These are phyloP conservation scores for Phylloscopus trochilus DNA, from an alignment of 2,113 vertebrate genomes.

Conservation along the genomic window DNA sequence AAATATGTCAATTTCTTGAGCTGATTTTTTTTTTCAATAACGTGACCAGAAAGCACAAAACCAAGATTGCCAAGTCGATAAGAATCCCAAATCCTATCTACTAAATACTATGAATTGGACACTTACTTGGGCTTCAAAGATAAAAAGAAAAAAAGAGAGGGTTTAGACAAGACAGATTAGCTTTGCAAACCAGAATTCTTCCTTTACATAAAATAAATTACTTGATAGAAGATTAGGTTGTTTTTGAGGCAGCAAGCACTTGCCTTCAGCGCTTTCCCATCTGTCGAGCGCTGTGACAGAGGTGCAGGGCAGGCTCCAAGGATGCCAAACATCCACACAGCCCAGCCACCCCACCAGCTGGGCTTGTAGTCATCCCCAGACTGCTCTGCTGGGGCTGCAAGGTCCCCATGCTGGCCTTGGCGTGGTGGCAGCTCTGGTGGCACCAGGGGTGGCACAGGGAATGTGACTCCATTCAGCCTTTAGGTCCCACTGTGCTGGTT, in stretches of 20 bases:
- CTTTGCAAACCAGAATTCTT: neutral
- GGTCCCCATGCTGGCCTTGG: neutral
- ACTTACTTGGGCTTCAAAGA: constrained; percentile 22
- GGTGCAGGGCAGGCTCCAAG: accelerated
- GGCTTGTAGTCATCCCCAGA: accelerated
- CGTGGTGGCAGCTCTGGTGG: neutral
- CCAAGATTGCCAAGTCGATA: neutral
- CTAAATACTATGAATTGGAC: constrained; percentile 6
- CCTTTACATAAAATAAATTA: constrained; percentile 23
- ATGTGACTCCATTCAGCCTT: accelerated
- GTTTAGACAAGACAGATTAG: constrained; percentile 27
- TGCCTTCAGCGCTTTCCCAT: neutral
- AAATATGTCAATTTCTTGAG: neutral
- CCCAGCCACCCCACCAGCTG: accelerated
- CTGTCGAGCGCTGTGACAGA: accelerated
- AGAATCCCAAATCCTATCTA: constrained; percentile 27
- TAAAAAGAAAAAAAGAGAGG: neutral
- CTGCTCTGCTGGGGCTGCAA: neutral
- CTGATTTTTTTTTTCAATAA: neutral
- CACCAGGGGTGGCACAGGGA: accelerated
- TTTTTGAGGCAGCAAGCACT: neutral
- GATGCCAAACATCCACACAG: neutral
- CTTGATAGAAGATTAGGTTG: neutral
- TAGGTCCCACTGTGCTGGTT: too few relatives aligned
- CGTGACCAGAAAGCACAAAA: constrained; percentile 21